Evolutionary conservation across 2,888 invertebrate species (phyloP).

Genomic region (Melikaiella ostensackeni): DNA sequence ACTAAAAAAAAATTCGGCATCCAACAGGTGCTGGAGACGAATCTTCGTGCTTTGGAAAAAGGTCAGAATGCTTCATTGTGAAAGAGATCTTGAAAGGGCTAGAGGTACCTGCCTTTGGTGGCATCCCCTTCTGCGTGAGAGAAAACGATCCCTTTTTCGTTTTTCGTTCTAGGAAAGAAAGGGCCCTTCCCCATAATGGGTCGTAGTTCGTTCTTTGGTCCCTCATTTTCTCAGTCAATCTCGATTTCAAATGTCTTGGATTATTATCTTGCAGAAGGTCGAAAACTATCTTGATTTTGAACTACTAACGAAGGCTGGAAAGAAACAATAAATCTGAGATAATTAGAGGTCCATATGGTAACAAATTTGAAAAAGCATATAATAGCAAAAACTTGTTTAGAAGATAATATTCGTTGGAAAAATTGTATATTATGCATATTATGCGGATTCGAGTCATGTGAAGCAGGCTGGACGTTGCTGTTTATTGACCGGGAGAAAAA

Average conservation of each 20-base stretch:
- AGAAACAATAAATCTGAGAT: constrained; percentile 1
- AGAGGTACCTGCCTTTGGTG: constrained; percentile 50
- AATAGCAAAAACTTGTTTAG: too few relatives aligned
- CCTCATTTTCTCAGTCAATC: constrained; percentile 46
- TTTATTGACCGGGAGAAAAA: too few relatives aligned
- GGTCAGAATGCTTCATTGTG: constrained; percentile 44
- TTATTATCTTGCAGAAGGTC: constrained; percentile 43
- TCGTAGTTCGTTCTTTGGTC: constrained; percentile 46
- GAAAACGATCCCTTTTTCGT: constrained; percentile 47
- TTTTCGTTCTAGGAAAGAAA: constrained; percentile 44
- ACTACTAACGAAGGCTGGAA: constrained; percentile 29
- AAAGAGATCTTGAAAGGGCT: constrained; percentile 7
- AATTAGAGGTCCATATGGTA: background rate
- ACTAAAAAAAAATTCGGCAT: constrained; percentile 46
- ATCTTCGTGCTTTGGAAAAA: constrained; percentile 41
- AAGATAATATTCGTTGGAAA: background rate
- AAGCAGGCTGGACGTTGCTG: too few relatives aligned
- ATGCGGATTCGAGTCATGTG: too few relatives aligned
- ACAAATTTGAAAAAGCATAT: too few relatives aligned
- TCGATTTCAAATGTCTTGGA: constrained; percentile 49
- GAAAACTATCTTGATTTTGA: constrained; percentile 52
- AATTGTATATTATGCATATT: too few relatives aligned
- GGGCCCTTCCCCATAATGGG: constrained; percentile 47
- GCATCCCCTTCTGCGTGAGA: constrained; percentile 53
- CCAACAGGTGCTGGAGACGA: constrained; percentile 45